Base-by-base conservation (phyloP, 2,797 vertebrate species). In the Acomys russatus region DNA sequence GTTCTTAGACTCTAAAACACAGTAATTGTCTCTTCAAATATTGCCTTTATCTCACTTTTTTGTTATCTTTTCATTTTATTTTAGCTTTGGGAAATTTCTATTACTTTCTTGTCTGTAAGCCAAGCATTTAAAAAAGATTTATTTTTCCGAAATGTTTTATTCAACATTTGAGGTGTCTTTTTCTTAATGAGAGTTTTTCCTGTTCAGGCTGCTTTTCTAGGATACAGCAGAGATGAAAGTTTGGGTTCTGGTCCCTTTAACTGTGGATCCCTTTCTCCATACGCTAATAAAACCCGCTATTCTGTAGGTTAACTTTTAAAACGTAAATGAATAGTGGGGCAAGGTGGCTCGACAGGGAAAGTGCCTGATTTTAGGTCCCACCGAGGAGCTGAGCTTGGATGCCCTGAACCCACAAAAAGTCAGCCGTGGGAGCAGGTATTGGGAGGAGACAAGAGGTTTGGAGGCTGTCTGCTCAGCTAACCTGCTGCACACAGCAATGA, bases 21-120 rank as follows among this genome's bases (percentile, higher is more conserved):
- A 88, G 44, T 90, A 38, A 66, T 92, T 92, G 79, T 88, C 6
- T 93, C 76, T 93, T 93, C 54, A 94, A 91, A 89, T 82, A 89
- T 10, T 83, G 74, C 68, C 61, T 85, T 33, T 79, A 84, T 14
- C 10, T 94, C 51, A 51, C 1, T 70, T 92, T 77, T 87, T 64
- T 84, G 30, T 91, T 90, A 79, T 28, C 30, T n/a, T 85, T 84
- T 38, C 76, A 25, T 78, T 95, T 96, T 78, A 87, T 85, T 94
- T 96, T 89, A 80, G 23, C 23, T 68, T 92, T 49, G 7, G 85
- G 82, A 49, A 82, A 86, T 93, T 96, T 95, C 66, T 54, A 64
- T 93, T 68, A 59, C 38, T 78, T 96, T 88, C n/a, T 82, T 92
- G 2, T 77, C 35, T 51, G 17, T 73, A 87, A 89, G 64, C 56